Base-by-base conservation (phyloP, 1,140 invertebrate species). In the Pristionchus pacificus region DNA sequence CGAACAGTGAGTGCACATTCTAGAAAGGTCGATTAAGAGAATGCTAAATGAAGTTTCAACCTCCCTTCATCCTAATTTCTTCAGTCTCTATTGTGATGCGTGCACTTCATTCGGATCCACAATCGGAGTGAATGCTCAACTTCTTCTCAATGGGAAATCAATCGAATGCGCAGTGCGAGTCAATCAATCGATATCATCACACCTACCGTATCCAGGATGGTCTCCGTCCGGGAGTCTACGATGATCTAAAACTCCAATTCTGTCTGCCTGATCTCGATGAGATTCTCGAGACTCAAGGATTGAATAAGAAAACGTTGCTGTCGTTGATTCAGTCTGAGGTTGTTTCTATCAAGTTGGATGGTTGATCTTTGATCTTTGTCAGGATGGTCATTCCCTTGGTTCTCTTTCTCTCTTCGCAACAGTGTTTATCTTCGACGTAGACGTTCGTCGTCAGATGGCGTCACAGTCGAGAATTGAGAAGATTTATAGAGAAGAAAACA, bases 381-480 rank as follows among this genome's bases (percentile, higher is more conserved):
- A 83, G 82, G 82, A 82, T 28, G 79, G 78, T 30, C 63, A 72
- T 32, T 64, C 68, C 57, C 71, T 84, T 24, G 78, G 80, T 19
- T 80, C 81, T 0, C 74, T 83, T 72, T 82, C 82, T 25, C 65
- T 83, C 27, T 83, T 83, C 55, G 81, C 81, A 15, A 83, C 81
- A 2, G 74, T 83, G 29, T 83, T 84, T 63, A 68, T 83, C 19
- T 83, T 83, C 64, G 82, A 83, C 63, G 79, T 71, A 29, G 80
- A 83, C 59, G 82, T 84, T 32, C 74, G 77, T 3, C 77, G 80
- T 38, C 67, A 83, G 60, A 82, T 83, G 80, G 63, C 77, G 57
- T 81, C 77, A 13, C 82, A 83, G 64, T 61, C 64, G 13, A 76
- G 78, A 63, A 75, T 84, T 29, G 80, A 82, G 63, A 55, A 68